Evolutionary conservation across 2,113 vertebrate species (phyloP), one percentile per base, ranked within the genome.

Genomic region (Nerophis ophidion): DNA sequence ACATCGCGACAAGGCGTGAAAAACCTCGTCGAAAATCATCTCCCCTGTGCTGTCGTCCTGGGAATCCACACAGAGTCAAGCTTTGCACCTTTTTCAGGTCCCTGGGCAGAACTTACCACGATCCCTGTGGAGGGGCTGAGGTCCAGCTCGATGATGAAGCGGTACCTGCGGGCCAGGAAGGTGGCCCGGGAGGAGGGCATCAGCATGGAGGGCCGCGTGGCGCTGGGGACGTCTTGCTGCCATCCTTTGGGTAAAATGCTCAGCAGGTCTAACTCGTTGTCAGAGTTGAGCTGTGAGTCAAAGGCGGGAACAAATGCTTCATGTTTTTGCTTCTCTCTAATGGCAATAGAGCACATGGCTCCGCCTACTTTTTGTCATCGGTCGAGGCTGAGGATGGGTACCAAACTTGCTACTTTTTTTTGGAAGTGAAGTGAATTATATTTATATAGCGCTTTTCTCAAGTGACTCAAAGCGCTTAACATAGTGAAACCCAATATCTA

Each of bases 11-110:
- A 99, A 86, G 42, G 95, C 94, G 1, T 95, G 92, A 80, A 99
- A 99, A 53, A 99, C 94, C 82, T 97, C 95, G 70, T 99, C 97
- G 51, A 98, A 98, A 72, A 99, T 94, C 84, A 99, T 95, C 87
- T 98, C 95, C 5, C 95, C 97, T 0, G 95, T 96, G 70, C 94
- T 92, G 79, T 99, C 97, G 73, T 99, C 96, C 97, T 99, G 82
- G 16, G 71, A 57, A 48, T 55, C 8, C 57, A 36, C 61, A 19
- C 34, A 26, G 4, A 26, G 26, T 26, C 26, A 26, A 26, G 3
- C 26, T 26, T 26, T 26, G 26, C 26, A 26, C 26, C 26, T 1
- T 26, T 1, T 26, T 2, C 26, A 26, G 26, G 26, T 26, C 16
- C 5, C 8, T 5, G 11, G 10, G 10, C 8, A 34, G 7, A 10